Evolutionary conservation across 2,888 invertebrate genomes (phyloP).

Genomic region (Hypomecis punctinalis): DNA sequence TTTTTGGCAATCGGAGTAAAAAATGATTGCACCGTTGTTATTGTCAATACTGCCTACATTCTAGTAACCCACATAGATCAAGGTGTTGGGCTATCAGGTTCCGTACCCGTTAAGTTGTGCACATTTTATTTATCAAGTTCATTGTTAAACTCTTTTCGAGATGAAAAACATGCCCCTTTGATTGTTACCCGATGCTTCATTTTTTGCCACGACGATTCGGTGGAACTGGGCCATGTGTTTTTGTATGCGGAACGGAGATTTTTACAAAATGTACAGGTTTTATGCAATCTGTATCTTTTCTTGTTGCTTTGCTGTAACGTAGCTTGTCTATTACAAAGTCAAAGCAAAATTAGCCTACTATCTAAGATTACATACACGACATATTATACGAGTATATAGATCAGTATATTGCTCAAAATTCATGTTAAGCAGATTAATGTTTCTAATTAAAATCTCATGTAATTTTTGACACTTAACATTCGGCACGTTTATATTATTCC

Average conservation of each 20-base stretch:
- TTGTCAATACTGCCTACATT: constrained; percentile 57
- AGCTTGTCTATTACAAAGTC: too few relatives aligned
- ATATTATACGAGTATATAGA: too few relatives aligned
- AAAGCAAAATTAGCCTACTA: too few relatives aligned
- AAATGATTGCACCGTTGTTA: constrained; percentile 63
- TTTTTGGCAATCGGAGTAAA: constrained; percentile 72
- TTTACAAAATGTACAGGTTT: too few relatives aligned
- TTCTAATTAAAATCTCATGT: too few relatives aligned
- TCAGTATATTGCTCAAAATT: too few relatives aligned
- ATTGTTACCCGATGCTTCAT: constrained; percentile 51
- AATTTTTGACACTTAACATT: too few relatives aligned
- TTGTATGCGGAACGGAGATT: constrained; percentile 8
- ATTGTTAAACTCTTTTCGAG: constrained; percentile 68
- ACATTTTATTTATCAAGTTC: constrained; percentile 63
- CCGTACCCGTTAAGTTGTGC: constrained; percentile 71
- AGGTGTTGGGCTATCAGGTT: constrained; percentile 82
- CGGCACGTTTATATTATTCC: too few relatives aligned
- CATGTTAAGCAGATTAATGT: too few relatives aligned
- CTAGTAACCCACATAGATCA: constrained; percentile 83
- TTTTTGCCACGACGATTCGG: constrained; percentile 42
- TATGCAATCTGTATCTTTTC: too few relatives aligned
- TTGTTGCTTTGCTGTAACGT: too few relatives aligned
- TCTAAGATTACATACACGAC: too few relatives aligned
- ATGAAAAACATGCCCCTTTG: constrained; percentile 62
- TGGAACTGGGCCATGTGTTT: not conserved